Evolutionary conservation across 1,140 invertebrate species (phyloP).

Genomic region (Diorhabda sublineata): DNA sequence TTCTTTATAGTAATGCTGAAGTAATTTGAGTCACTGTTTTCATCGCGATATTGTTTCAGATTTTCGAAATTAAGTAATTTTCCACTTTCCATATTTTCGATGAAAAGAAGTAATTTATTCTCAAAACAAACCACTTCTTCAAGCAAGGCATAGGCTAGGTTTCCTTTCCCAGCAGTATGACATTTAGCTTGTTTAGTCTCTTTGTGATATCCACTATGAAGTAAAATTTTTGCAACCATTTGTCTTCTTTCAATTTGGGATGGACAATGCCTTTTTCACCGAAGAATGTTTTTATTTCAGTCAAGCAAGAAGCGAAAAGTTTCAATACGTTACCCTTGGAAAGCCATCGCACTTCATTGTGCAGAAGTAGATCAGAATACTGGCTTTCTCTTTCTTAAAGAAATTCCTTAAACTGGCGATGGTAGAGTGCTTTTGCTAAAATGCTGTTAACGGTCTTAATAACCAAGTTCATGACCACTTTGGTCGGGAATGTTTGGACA

Average conservation of each 20-base stretch:
- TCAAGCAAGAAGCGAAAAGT: conserved; percentile 32
- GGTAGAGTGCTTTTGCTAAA: too few relatives aligned
- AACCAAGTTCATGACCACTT: too few relatives aligned
- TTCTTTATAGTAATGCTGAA: conserved; percentile 31
- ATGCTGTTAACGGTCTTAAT: too few relatives aligned
- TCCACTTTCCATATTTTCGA: conserved; percentile 24
- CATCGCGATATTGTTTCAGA: conserved; percentile 24
- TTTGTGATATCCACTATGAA: conserved; percentile 39
- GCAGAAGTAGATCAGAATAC: conserved; percentile 36
- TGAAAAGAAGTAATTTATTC: conserved; percentile 31
- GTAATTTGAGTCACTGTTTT: conserved; percentile 21
- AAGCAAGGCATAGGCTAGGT: conserved; percentile 17
- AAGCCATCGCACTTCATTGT: conserved; percentile 26
- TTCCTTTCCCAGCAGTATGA: conserved; percentile 38
- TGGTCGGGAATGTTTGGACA: too few relatives aligned
- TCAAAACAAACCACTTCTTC: conserved; percentile 39
- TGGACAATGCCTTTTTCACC: conserved; percentile 37
- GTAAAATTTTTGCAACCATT: conserved; percentile 7
- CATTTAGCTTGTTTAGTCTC: conserved; percentile 41
- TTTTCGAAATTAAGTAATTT: conserved; percentile 12
- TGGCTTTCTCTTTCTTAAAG: conserved; percentile 38
- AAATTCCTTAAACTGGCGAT: too few relatives aligned
- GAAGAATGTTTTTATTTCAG: conserved; percentile 37
- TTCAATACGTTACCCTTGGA: too few relatives aligned
- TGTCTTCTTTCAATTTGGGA: conserved; percentile 37